phyloP scores from a whole-genome alignment of 2,113 vertebrate species.

The Anarhynchus alexandrinus region DNA sequence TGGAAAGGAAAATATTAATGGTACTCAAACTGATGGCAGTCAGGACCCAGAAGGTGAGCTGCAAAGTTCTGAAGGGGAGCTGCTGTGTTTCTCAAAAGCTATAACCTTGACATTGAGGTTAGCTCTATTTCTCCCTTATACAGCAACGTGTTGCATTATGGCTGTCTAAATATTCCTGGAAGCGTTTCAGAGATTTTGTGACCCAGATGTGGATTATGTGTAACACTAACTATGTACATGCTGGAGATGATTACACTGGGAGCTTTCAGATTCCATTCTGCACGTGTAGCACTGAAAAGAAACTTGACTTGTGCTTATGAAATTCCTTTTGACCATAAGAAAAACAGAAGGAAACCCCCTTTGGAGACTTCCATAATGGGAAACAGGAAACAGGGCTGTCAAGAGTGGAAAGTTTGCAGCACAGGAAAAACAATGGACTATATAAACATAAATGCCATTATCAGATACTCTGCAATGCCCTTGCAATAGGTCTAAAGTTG shows the following conservation, averaged over 20 bases:
- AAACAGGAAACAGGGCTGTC: conserved; percentile 56
- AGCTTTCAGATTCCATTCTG: conserved; percentile 56
- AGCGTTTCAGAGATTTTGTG: conserved; percentile 36
- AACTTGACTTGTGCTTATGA: conserved; percentile 53
- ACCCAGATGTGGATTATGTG: conserved; percentile 61
- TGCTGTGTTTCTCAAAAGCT: conserved; percentile 42
- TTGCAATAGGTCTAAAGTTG: conserved; percentile 37
- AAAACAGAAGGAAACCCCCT: conserved; percentile 57
- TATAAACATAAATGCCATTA: conserved; percentile 47
- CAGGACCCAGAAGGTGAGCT: conserved; percentile 32
- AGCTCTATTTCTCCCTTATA: conserved; percentile 19
- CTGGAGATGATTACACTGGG: conserved; percentile 30
- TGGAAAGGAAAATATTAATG: conserved; percentile 42
- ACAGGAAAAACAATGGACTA: conserved; percentile 57
- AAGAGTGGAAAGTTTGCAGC: conserved; percentile 51
- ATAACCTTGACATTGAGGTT: conserved; percentile 31
- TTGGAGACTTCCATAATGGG: conserved; percentile 54
- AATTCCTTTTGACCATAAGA: conserved; percentile 55
- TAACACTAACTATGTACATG: conserved; percentile 41
- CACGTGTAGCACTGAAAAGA: conserved; percentile 47
- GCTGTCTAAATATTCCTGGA: conserved; percentile 53
- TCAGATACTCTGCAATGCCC: conserved; percentile 42
- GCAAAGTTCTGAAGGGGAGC: conserved; percentile 21
- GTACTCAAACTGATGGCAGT: neutral
- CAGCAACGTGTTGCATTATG: conserved; percentile 17